Conservation (phyloP, 92 coral and sea anemone genomes). For the Phenganax stokvisi region DNA sequence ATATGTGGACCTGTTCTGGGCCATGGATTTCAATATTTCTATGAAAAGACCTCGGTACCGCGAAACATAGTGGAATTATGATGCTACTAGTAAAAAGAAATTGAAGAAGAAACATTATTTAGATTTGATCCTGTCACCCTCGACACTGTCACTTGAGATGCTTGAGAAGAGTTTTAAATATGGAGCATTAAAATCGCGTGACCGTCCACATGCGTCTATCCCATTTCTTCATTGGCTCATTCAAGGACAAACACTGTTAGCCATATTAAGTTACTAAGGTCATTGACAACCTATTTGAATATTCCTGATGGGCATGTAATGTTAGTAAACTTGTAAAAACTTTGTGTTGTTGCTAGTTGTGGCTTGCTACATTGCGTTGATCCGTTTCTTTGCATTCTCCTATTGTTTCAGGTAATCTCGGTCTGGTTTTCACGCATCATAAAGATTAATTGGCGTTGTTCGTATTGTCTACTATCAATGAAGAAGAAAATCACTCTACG, state of each 20-base stretch:
- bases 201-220: not conserved
- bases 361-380: too few relatives aligned
- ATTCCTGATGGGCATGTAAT: too few relatives aligned
- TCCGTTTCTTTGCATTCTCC: too few relatives aligned
- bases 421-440: not conserved
- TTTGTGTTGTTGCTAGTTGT: too few relatives aligned
- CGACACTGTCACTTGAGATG: not conserved
- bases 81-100: not conserved
- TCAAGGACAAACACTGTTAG: not conserved
- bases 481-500: too few relatives aligned
- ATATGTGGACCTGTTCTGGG: slow-evolving; percentile 68
- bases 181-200: not conserved
- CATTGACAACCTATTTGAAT: not conserved
- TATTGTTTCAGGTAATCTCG: too few relatives aligned
- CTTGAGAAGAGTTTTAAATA: not conserved
- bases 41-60: not conserved
- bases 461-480: not conserved
- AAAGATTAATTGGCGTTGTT: not conserved
- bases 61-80: not conserved
- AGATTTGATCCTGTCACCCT: not conserved
- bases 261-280: slow-evolving; percentile 10
- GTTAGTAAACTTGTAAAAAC: too few relatives aligned
- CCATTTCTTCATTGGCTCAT: slow-evolving; percentile 1
- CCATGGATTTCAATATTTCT: slow-evolving; percentile 41
- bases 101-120: not conserved